Evolutionary conservation across 2,888 invertebrate species (phyloP).

Genomic region (Callosobruchus maculatus): DNA sequence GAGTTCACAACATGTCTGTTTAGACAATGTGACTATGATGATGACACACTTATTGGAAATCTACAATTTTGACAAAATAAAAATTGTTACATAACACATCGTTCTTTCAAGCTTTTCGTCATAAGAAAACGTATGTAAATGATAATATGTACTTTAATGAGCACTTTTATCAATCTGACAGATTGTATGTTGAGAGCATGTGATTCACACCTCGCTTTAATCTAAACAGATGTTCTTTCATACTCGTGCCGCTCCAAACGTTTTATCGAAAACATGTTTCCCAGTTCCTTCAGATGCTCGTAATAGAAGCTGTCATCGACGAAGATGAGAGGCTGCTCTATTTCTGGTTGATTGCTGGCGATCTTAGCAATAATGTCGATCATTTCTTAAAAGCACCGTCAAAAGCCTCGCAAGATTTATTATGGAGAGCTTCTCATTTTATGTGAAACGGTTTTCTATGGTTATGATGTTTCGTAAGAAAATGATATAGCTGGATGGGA

Average conservation of each 20-base stretch:
- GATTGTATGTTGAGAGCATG: not conserved
- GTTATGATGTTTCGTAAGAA: no score
- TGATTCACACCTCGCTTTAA: not conserved
- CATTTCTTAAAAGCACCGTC: not conserved
- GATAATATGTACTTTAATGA: not conserved
- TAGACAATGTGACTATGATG: no score
- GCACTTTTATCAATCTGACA: not conserved
- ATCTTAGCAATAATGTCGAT: not conserved
- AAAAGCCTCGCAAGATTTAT: not conserved
- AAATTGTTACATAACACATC: not conserved
- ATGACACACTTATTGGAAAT: no score
- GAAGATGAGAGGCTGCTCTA: not conserved
- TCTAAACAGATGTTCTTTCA: not conserved
- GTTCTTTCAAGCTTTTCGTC: not conserved
- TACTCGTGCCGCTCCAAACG: not conserved
- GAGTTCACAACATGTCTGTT: no score
- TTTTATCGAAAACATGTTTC: not conserved
- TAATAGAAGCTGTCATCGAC: not conserved
- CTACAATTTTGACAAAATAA: no score
- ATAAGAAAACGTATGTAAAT: not conserved
- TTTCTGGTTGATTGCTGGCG: not conserved
- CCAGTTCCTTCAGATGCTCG: not conserved
- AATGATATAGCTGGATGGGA: no score
- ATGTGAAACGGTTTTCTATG: no score
- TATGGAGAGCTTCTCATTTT: no score